A percentile compares a stretch with the other conserved stretches of the same genome.
These are phyloP conservation scores for Calidris pygmaea DNA, from an alignment of 2,113 vertebrate species.

Conservation along the genomic window DNA sequence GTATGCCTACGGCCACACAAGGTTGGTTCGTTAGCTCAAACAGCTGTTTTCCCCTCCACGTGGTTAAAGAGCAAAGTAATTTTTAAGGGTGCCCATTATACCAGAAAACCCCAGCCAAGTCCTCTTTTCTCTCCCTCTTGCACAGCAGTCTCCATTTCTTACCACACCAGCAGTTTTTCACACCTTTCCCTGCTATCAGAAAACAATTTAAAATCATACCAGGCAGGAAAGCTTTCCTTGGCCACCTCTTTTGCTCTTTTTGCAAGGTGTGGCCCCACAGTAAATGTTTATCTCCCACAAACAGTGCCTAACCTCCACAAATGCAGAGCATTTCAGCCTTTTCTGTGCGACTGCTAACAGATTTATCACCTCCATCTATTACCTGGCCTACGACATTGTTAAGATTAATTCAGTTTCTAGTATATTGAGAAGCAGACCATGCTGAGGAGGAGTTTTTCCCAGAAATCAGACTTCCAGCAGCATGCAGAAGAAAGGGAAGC, in stretches of 20 bases:
- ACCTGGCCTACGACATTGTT: neutral
- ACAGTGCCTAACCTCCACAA: neutral
- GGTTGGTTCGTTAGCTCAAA: neutral
- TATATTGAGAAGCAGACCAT: neutral
- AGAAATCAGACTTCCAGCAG: neutral
- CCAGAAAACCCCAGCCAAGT: neutral
- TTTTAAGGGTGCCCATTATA: neutral
- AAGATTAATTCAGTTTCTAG: neutral
- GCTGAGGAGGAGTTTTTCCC: neutral
- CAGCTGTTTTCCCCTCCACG: neutral
- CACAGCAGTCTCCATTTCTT: neutral
- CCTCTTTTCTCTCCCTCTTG: neutral
- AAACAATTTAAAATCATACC: neutral
- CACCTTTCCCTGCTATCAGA: neutral
- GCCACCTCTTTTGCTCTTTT: neutral
- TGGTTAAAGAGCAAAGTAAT: neutral
- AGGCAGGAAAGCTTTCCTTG: neutral
- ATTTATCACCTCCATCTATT: neutral
- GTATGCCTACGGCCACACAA: neutral
- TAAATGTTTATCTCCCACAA: neutral
- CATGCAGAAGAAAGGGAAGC: neutral
- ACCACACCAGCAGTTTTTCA: accelerated
- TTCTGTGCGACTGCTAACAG: neutral
- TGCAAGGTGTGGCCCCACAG: neutral
- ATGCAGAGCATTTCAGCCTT: neutral